Evolutionary conservation across 2,888 invertebrate genomes (phyloP), one percentile per base, ranked within the genome.

Genomic region (Yponomeuta evonymella): DNA sequence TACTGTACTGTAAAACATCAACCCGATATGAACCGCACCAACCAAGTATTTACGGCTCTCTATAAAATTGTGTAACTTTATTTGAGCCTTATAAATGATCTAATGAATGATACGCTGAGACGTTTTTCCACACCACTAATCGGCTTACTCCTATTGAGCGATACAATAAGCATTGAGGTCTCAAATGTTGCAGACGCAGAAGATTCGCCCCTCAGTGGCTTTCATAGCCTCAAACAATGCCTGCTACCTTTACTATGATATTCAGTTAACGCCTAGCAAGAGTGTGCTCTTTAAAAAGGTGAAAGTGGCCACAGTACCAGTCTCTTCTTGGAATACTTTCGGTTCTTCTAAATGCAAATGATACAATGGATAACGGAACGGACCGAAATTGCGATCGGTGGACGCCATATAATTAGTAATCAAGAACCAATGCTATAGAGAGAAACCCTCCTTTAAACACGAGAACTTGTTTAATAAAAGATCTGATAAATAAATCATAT

Each of bases 251-350:
- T 87, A 87, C 83, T 87, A 88, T 88, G 86, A 88, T 89, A 90
- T 90, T 89, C 88, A 83, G 85, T 86, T 86, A 83, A 83, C 83
- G 79, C 84, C 79, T 83, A 85, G 84, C 84, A 83, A 70, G 82
- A 81, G 81, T 84, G 88, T 83, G 86, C 89, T 79, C 86, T 83
- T 88, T 87, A 81, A 78, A 78, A 85, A 83, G 89, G 90, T 90
- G 91, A 82, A 70, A 70, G 70, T 58, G 66, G n/a, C 9, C 66
- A 48, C 82, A 78, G 80, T 79, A 79, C 82, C 83, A 78, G 80
- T 76, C 79, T 81, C 83, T 90, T 91, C 91, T 89, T 78, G 82
- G 90, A 89, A 90, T 81, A 84, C 85, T 88, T 86, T 89, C 86
- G 77, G 82, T 71, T 72, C 71, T 66, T 30, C 65, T 65, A 80